Conservation (phyloP, 2,797 vertebrate genomes). For the Pipistrellus pygmaeus region DNA sequence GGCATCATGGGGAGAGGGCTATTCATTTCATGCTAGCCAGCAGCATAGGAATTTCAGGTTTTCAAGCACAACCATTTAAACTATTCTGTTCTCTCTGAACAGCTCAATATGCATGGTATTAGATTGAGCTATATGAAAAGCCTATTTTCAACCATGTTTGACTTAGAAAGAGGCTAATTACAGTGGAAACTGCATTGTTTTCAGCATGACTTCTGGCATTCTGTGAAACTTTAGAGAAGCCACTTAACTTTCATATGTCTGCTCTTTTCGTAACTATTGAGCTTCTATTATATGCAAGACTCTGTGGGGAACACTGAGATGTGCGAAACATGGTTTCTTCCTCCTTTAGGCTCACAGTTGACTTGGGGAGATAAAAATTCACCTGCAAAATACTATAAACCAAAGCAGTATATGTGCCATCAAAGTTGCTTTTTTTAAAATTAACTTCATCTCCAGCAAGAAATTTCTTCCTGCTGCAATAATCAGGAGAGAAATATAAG, state of each 20-base stretch:
- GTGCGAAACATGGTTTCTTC: neutral
- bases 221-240: neutral
- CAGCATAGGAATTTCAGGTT: neutral
- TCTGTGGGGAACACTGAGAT: neutral
- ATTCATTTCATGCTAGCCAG: neutral
- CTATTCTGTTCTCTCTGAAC: neutral
- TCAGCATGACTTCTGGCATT: neutral
- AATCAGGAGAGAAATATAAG: constrained; percentile 37
- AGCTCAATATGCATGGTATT: neutral
- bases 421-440: neutral
- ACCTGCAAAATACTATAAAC: constrained; percentile 36
- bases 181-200: neutral
- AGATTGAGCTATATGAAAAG: neutral
- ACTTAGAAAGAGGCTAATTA: neutral
- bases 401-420: neutral
- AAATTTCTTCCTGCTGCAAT: constrained; percentile 62
- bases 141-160: neutral
- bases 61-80: neutral
- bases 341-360: constrained; percentile 19
- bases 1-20: neutral
- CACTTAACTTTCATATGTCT: neutral
- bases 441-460: constrained; percentile 24
- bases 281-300: neutral
- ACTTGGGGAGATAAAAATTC: constrained; percentile 55
- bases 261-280: constrained; percentile 16